These are phyloP conservation scores for Gobiocypris rarus DNA, from an alignment of 2,113 vertebrate genomes.

Conservation along the genomic window DNA sequence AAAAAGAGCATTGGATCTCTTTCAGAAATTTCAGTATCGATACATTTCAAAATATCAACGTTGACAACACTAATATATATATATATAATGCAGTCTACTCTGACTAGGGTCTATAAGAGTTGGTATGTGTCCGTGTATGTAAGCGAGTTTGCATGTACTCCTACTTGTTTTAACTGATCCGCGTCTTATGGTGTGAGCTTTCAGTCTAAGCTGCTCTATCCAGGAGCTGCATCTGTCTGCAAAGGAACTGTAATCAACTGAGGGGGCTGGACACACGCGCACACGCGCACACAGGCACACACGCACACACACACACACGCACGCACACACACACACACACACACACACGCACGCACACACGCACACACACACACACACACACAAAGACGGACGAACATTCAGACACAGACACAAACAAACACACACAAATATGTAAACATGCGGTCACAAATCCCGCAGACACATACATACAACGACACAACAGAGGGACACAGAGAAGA, in stretches of 20 bases:
- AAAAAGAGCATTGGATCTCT: too few relatives aligned
- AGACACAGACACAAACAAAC: not conserved
- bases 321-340: constrained; percentile 44
- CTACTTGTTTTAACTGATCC: constrained; percentile 99
- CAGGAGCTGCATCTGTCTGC: constrained; percentile 99
- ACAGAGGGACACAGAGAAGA: constrained; percentile 54
- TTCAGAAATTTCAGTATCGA: too few relatives aligned
- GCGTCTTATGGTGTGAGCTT: constrained; percentile 99
- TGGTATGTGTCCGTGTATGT: constrained; percentile 72
- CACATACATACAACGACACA: constrained; percentile 78
- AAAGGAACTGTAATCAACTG: constrained; percentile 99
- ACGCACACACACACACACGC: constrained; percentile 54
- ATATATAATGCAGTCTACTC: constrained; percentile 46
- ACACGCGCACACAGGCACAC: constrained; percentile 47
- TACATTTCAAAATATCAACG: too few relatives aligned
- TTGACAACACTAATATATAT: too few relatives aligned
- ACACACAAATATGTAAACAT: constrained; percentile 8
- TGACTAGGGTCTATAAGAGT: constrained; percentile 74
- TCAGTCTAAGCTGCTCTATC: constrained; percentile 99
- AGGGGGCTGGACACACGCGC: constrained; percentile 88
- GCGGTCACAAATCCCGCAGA: constrained; percentile 72
- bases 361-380: constrained; percentile 29
- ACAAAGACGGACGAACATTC: not conserved
- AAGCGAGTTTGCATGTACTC: constrained; percentile 75
- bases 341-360: constrained; percentile 25